Base-by-base conservation (phyloP, 2,888 invertebrate genomes). In the Lasioglossum calceatum region DNA sequence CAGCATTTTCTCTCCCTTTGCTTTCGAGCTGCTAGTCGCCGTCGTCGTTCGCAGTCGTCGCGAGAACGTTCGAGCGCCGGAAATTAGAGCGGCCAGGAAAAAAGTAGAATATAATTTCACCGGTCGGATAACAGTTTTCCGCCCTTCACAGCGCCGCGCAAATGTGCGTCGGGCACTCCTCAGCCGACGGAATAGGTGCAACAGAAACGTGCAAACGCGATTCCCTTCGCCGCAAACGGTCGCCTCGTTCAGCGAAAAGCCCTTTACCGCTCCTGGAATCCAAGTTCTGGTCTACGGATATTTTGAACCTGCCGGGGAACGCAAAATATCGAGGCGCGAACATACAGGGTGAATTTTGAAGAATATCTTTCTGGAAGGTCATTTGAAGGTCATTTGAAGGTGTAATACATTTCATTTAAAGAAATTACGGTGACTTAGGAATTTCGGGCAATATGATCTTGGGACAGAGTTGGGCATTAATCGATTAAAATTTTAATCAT, bases 31-130 rank as follows among this genome's bases (percentile, higher is more conserved):
- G 27, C 7, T 32, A 32, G 64, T 64, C 64, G 32, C 7, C 32
- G 64, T 32, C 50, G 23, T n/a, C 64, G 32, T 32, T 64, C 1
- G 16, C 67, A 19, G 54, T 42, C 32, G n/a, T 23, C 61, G 71
- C 71, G 39, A 12, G n/a, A n/a, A 72, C 50, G 32, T 64, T 78
- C 73, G 61, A 27, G 64, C 19, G 32, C 64, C 16, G 67, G 44
- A 67, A 82, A 77, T 77, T 83, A 67, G 64, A 70, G 39, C 36
- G 64, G 32, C 64, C 64, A 64, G 64, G 19, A 64, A 64, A 64
- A 64, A 64, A 64, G 64, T 64, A 32, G 32, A 64, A 70, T 70
- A 39, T 39, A 70, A 70, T 70, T 70, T 23, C 70, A 4, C 16
- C 70, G 70, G 70, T 39, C 39, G 70, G 70, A 23, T 70, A 39